These are phyloP conservation scores for Embidobia sp. DNA, from an alignment of 2,888 invertebrate species.

Conservation along the genomic window DNA sequence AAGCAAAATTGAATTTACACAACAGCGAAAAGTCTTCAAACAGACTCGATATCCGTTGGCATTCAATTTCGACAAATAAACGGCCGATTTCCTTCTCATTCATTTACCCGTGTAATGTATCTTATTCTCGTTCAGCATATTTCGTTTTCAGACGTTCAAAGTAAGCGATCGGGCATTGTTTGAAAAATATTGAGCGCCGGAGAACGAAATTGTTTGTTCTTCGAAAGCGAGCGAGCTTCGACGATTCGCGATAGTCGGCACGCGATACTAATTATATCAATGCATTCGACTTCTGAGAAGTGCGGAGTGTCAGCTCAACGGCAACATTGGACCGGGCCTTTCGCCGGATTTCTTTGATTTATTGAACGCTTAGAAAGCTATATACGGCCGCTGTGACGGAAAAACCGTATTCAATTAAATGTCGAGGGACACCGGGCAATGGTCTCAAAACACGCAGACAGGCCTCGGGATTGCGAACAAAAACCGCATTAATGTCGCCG, in stretches of 20 bases:
- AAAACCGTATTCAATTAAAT: constrained; percentile 60
- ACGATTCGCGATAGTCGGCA: constrained; percentile 69
- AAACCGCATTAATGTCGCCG: constrained; percentile 50
- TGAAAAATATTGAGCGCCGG: constrained; percentile 23
- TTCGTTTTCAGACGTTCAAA: background rate
- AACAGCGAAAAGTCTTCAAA: no score
- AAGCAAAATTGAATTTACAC: no score
- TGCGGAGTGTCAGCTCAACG: constrained; percentile 71
- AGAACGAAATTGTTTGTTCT: constrained; percentile 68
- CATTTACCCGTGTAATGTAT: background rate
- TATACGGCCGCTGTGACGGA: constrained; percentile 35
- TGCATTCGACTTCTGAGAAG: constrained; percentile 76
- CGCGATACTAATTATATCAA: constrained; percentile 79
- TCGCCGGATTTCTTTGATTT: constrained; percentile 63
- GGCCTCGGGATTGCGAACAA: constrained; percentile 51
- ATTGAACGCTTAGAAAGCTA: constrained; percentile 50
- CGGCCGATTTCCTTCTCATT: no score
- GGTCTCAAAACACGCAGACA: constrained; percentile 48
- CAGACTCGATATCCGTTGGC: no score
- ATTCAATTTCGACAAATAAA: no score
- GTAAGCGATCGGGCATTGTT: background rate
- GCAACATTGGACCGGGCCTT: constrained; percentile 42
- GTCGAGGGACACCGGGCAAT: constrained; percentile 22
- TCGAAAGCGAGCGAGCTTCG: constrained; percentile 46
- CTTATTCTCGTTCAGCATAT: background rate